Evolutionary conservation across 2,888 invertebrate genomes (phyloP).

Genomic region (Lepidocyrtinus sp.): DNA sequence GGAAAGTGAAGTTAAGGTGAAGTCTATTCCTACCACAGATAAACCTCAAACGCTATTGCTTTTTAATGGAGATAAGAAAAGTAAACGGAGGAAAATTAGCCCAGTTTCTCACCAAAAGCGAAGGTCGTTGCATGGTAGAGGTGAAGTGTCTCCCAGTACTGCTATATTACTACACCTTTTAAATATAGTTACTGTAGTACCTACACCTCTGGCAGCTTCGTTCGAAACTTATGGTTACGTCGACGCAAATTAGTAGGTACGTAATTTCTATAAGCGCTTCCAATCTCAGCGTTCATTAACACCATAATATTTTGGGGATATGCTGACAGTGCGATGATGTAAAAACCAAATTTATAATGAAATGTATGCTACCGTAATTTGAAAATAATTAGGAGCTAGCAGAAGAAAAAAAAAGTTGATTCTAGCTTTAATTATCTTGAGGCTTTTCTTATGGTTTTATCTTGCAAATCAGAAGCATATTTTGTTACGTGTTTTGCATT

Average conservation of each 20-base stretch:
- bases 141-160: conserved; percentile 20
- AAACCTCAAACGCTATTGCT: background rate
- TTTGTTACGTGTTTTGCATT: too few relatives aligned
- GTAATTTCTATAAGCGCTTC: too few relatives aligned
- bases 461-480: too few relatives aligned
- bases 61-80: conserved; percentile 48
- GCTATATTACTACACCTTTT: background rate
- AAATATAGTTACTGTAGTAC: too few relatives aligned
- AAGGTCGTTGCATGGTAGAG: conserved; percentile 36
- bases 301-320: background rate
- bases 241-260: too few relatives aligned
- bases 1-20: conserved; percentile 2
- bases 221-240: too few relatives aligned
- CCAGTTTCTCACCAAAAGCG: conserved; percentile 49
- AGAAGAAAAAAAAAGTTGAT: too few relatives aligned
- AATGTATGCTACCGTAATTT: background rate
- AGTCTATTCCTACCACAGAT: background rate
- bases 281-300: background rate
- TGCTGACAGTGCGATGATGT: background rate
- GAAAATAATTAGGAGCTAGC: background rate
- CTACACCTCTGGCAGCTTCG: too few relatives aligned
- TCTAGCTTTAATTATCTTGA: too few relatives aligned
- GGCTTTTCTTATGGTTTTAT: too few relatives aligned
- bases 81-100: conserved; percentile 57
- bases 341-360: background rate